Evolutionary conservation across 2,797 vertebrate genomes (phyloP).

Genomic region (Acridotheres tristis): DNA sequence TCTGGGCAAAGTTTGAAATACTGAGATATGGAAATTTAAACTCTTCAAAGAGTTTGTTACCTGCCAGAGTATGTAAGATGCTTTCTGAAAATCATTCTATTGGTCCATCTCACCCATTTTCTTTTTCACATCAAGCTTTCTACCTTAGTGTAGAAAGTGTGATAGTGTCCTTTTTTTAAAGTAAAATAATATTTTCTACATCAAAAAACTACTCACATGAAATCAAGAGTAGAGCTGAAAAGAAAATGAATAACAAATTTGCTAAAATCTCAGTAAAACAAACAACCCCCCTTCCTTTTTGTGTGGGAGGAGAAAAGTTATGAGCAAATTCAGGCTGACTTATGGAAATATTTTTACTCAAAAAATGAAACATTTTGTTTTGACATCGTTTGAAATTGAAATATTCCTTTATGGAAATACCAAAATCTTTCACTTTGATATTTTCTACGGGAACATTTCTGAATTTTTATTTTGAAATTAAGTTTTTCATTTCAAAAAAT

Average conservation of each 20-base stretch:
- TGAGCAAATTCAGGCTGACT: background rate
- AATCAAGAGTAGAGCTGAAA: background rate
- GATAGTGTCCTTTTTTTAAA: background rate
- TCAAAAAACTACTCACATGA: background rate
- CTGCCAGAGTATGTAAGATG: background rate
- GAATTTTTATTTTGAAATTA: background rate
- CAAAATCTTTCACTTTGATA: background rate
- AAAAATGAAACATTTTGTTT: background rate
- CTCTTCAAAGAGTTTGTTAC: background rate
- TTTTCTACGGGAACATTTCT: background rate
- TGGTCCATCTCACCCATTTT: background rate
- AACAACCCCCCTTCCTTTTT: accelerated
- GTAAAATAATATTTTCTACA: background rate
- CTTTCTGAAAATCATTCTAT: background rate
- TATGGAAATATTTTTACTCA: background rate
- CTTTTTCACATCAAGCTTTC: background rate
- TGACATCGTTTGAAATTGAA: background rate
- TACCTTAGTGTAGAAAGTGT: background rate
- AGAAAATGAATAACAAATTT: background rate
- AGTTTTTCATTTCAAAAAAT: background rate
- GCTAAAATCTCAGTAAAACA: background rate
- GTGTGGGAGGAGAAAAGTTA: background rate
- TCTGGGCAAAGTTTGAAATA: background rate
- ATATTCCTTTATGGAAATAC: background rate
- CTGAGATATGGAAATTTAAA: background rate